Conservation (phyloP, 2,888 invertebrate genomes). For the Ochlodes sylvanus region DNA sequence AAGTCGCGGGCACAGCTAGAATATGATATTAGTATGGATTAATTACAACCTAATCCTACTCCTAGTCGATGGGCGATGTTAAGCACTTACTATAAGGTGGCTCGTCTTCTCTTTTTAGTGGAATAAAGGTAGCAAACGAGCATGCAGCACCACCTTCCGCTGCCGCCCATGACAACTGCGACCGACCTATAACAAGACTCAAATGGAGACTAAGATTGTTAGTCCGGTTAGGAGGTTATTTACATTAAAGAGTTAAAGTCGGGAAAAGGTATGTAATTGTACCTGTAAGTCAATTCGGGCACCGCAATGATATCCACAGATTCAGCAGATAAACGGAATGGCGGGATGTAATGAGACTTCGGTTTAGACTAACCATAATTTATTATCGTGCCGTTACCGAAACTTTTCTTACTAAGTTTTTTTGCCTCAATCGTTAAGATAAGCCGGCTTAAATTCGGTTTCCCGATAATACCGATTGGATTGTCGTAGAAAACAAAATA, state of each 20-base stretch:
- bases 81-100: too few species aligned
- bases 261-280: too few species aligned
- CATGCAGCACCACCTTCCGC: too few species aligned
- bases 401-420: neutral
- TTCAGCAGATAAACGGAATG: neutral
- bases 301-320: neutral
- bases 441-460: neutral
- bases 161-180: too few species aligned
- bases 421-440: neutral
- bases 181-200: neutral
- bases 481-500: neutral
- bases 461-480: neutral
- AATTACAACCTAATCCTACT: too few species aligned
- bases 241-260: too few species aligned
- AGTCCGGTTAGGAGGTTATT: too few species aligned
- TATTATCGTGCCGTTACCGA: neutral
- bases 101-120: too few species aligned
- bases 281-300: neutral
- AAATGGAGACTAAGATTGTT: neutral
- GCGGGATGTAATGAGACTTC: neutral
- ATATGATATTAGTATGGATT: too few species aligned
- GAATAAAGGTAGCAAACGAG: too few species aligned
- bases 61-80: too few species aligned
- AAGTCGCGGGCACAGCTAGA: too few species aligned
- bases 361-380: neutral